Base-by-base conservation (phyloP, 2,888 invertebrate genomes). In the Phengaris arion region DNA sequence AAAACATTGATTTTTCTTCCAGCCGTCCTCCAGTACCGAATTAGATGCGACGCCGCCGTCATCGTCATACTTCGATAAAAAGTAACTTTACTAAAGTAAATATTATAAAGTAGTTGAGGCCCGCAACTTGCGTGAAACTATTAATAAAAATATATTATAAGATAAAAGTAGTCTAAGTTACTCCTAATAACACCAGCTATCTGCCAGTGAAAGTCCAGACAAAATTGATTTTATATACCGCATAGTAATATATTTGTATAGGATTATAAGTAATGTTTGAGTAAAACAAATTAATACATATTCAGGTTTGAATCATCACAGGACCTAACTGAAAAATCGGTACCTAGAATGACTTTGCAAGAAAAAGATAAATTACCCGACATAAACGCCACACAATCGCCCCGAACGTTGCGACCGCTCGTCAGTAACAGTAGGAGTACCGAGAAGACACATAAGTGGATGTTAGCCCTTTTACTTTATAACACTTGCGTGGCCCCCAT, bases 401-500 rank as follows among this genome's bases (percentile, higher is more conserved):
- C 77, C 22, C 81, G 81, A 75, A 77, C 80, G 35, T 81, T 84
- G 79, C 81, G 81, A 12, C 79, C 82, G 2, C 15, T 83, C 45
- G 77, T 79, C 4, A 81, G 84, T 22, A 80, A 81, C 68, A 79
- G 81, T 10, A 48, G 83, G 3, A 77, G 78, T 48, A 52, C 79
- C 4, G 78, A 82, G 52, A 83, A 84, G 76, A 85, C 88, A 1
- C 89, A 87, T 77, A 88, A 86, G 76, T 92, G 93, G 93, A 89
- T 92, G 91, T 81, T 88, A 59, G 90, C 89, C 1, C 78, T 93
- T n/a, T 85, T 93, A 7, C 77, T 93, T 70, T 93, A 93, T 81
- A 90, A 93, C 74, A 86, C 89, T 5, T 93, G 93, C 78, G 82
- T 92, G 35, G 91, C 91, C 0, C 92, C 93, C 0, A 89, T 93